These are phyloP conservation scores for Bilobella aurantiaca DNA, from an alignment of 1,140 invertebrate genomes.

Conservation along the genomic window DNA sequence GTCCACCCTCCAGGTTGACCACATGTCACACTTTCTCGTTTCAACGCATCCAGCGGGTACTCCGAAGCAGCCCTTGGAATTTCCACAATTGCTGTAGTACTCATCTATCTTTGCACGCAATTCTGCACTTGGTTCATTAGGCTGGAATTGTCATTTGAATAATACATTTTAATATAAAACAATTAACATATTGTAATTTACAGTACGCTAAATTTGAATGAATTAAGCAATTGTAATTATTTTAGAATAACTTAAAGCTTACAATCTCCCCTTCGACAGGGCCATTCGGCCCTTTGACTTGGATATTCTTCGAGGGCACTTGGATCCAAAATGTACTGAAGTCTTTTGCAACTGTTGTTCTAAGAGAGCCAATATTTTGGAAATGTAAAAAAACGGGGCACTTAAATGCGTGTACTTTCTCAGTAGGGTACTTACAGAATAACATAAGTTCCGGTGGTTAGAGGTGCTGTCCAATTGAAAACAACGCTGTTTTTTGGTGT, in stretches of 20 bases:
- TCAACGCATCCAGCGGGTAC: neutral
- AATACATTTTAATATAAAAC: neutral
- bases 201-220: neutral
- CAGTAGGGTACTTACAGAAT: slow-evolving; percentile 7
- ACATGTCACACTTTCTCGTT: neutral
- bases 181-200: neutral
- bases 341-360: neutral
- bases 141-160: neutral
- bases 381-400: neutral
- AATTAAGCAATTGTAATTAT: no score
- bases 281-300: slow-evolving; percentile 1
- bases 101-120: neutral
- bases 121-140: neutral
- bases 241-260: no score
- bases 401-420: neutral
- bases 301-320: neutral
- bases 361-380: neutral
- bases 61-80: slow-evolving; percentile 10
- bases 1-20: neutral
- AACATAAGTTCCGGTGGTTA: neutral
- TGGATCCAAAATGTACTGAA: slow-evolving; percentile 3
- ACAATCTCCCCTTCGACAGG: neutral
- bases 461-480: slow-evolving; percentile 3
- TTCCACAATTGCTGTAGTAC: slow-evolving; percentile 3
- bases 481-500: neutral